Conservation (phyloP, 2,888 invertebrate species). For the Drosophila leonis region DNA sequence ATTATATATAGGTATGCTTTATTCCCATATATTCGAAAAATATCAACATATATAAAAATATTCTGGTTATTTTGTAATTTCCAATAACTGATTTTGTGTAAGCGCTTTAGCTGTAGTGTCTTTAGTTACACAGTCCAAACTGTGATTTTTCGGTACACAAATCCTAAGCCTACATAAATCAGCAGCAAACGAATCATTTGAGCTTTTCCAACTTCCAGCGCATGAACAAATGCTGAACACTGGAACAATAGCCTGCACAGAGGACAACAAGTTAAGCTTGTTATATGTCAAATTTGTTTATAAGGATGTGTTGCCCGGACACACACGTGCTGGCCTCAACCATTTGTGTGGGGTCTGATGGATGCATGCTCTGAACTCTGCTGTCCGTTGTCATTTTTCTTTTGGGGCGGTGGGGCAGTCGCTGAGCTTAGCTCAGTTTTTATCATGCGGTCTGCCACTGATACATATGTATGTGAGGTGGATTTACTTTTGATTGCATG, state of each 20-base stretch:
- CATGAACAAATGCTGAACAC: conserved; percentile 4
- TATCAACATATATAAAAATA: neutral
- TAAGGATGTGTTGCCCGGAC: conserved; percentile 39
- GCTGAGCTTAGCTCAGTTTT: conserved; percentile 47
- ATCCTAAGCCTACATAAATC: conserved; percentile 68
- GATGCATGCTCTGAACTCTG: conserved; percentile 43
- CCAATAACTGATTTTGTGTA: neutral
- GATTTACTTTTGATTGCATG: conserved; percentile 51
- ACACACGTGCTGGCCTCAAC: conserved; percentile 34
- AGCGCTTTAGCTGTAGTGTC: neutral
- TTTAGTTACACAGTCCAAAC: conserved; percentile 10
- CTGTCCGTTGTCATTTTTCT: conserved; percentile 55
- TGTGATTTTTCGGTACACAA: conserved; percentile 32
- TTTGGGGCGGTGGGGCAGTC: conserved; percentile 12
- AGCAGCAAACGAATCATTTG: conserved; percentile 67
- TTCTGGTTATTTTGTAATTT: neutral
- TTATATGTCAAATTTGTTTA: conserved; percentile 77
- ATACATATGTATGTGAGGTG: conserved; percentile 36
- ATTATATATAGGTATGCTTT: neutral
- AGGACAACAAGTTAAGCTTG: conserved; percentile 76
- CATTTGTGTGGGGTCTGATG: conserved; percentile 30
- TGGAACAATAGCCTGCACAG: conserved; percentile 39
- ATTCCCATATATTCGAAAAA: neutral
- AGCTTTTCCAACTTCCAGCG: conserved; percentile 40
- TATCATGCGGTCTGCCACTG: conserved; percentile 36